Conservation (phyloP, 2,797 vertebrate genomes). For the Podargus strigoides region DNA sequence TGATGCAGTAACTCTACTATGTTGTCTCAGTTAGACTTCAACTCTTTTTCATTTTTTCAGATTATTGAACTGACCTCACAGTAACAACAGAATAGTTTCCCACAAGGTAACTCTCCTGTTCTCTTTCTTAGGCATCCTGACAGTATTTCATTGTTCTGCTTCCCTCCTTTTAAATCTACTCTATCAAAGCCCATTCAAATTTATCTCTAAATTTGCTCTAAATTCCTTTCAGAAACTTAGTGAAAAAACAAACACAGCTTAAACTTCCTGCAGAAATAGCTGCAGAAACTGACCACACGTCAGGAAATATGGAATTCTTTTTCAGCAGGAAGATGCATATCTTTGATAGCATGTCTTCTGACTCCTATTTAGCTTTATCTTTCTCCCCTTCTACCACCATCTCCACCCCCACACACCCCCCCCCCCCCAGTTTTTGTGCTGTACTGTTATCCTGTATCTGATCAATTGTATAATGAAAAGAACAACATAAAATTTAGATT, state of each 20-base stretch:
- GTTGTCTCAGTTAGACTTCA: not conserved
- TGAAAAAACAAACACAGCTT: accelerated
- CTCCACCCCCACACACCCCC: no score
- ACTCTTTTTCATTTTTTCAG: not conserved
- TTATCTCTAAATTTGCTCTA: not conserved
- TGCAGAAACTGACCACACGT: not conserved
- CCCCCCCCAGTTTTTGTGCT: no score
- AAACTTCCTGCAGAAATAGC: not conserved
- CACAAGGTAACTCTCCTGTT: not conserved
- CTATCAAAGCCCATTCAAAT: not conserved
- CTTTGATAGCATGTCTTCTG: accelerated
- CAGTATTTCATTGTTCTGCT: not conserved
- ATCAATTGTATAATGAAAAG: not conserved
- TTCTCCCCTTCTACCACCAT: no score
- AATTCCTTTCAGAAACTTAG: not conserved
- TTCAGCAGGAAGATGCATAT: not conserved
- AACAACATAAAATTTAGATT: not conserved
- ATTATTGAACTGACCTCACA: not conserved
- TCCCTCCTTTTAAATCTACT: not conserved
- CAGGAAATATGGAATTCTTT: accelerated
- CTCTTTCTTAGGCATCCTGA: not conserved
- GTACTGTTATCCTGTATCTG: not conserved
- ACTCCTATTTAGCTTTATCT: no score
- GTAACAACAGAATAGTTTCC: not conserved
- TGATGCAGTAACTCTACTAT: not conserved